Evolutionary conservation across 1,140 invertebrate genomes (phyloP), one percentile per base, ranked within the genome.

Genomic region (Vanessa atalanta): DNA sequence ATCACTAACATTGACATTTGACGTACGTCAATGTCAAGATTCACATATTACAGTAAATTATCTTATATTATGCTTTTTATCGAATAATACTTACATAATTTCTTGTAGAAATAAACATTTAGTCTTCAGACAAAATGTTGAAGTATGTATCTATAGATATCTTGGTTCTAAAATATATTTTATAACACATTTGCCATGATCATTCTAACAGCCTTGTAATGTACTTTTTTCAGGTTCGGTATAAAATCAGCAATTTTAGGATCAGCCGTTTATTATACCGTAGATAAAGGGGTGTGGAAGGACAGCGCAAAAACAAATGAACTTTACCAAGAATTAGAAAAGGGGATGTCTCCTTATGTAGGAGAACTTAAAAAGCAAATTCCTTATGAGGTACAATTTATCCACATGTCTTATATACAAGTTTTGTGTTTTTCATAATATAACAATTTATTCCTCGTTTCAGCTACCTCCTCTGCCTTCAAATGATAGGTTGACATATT

Each of bases 221-320:
- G 2, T 5, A 20, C 53, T 20, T 20, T 48, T 83, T 88, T 76
- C 68, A 94, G 94, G 82, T 94, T 94, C 83, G 92, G 90, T 23
- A 77, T 94, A 57, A 94, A 94, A 87, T 89, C 89, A 60, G 93
- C 91, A 61, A 78, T 94, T 65, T 85, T 93, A 9, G 89, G 93
- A 15, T 87, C 89, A 61, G 92, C 93, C 31, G 87, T 93, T 47
- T 94, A 94, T 74, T 94, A 94, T 78, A 91, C 93, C 65, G 86
- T 93, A 6, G 91, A 94, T 51, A 93, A 94, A 88, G 94, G 94
- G 43, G 90, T 94, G n/a, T 94, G 93, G 93, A 93, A 92, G 79
- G 93, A 93, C 50, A 94, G 94, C 80, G 83, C 93, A 65, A 93
- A 91, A 47, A 93, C 93, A n/a, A 76, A 81, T 55, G 89, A 93